Percentiles rank a stretch among this genome's conserved stretches.
These are phyloP conservation scores for Oxystoma pomonae DNA, from an alignment of 2,888 invertebrate genomes.

Conservation along the genomic window DNA sequence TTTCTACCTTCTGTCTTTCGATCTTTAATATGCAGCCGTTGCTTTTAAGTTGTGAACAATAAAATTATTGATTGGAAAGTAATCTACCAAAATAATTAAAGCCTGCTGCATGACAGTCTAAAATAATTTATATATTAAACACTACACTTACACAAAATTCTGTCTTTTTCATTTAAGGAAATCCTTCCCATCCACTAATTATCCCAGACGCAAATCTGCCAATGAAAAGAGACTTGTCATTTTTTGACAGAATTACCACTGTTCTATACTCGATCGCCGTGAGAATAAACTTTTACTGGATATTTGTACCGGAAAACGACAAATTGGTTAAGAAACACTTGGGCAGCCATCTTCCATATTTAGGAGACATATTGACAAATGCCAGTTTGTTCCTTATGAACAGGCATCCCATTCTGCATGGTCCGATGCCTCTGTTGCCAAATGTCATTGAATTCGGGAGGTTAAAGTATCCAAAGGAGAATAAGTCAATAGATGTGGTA, in stretches of 20 bases:
- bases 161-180: constrained; percentile 23
- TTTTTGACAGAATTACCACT: constrained; percentile 21
- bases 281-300: constrained; percentile 14
- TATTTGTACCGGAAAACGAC: constrained; percentile 25
- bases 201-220: constrained; percentile 28
- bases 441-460: constrained; percentile 20
- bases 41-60: no score
- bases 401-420: constrained; percentile 26
- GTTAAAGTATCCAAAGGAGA: constrained; percentile 10
- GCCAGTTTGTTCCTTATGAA: constrained; percentile 27
- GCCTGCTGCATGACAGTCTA: no score
- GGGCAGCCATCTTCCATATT: constrained; percentile 25
- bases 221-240: constrained; percentile 21
- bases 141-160: no score
- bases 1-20: no score
- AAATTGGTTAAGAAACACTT: constrained; percentile 18
- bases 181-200: constrained; percentile 28
- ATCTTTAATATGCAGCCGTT: no score
- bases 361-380: constrained; percentile 26
- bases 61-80: no score
- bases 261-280: constrained; percentile 19
- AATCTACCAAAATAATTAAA: no score
- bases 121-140: no score
- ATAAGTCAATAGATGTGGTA: constrained; percentile 15
- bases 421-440: constrained; percentile 17